phyloP scores from a whole-genome alignment of 1,140 invertebrate species.

The Dendroctonus valens region DNA sequence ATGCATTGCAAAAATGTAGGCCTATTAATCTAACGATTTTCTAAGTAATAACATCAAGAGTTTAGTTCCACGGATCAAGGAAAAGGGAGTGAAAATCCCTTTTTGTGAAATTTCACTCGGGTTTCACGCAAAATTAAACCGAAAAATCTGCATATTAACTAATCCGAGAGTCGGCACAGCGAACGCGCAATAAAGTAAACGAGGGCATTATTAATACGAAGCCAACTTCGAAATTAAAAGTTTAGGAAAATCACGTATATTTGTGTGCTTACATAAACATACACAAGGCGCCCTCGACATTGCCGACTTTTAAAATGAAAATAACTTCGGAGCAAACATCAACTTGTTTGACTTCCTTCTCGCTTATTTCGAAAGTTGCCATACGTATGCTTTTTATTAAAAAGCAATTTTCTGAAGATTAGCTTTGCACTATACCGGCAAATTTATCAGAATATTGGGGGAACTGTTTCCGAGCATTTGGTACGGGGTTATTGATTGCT shows the following conservation, averaged over 20 bases:
- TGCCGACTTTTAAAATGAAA: slow-evolving; percentile 22
- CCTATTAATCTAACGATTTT: no score
- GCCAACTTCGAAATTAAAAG: slow-evolving; percentile 29
- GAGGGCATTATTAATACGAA: slow-evolving; percentile 20
- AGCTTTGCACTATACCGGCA: background rate
- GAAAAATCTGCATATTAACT: slow-evolving; percentile 11
- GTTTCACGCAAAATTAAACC: slow-evolving; percentile 8
- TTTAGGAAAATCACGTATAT: slow-evolving; percentile 23
- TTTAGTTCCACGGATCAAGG: no score
- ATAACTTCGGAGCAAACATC: slow-evolving; percentile 25
- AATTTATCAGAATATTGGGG: background rate
- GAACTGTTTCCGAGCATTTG: no score
- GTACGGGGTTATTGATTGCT: no score
- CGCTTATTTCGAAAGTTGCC: slow-evolving; percentile 12
- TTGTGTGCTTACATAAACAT: slow-evolving; percentile 18
- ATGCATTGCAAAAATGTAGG: no score
- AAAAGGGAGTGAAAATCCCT: no score
- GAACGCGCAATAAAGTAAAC: slow-evolving; percentile 11
- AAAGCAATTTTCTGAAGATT: slow-evolving; percentile 15
- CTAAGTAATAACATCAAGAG: no score
- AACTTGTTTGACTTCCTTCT: slow-evolving; percentile 20
- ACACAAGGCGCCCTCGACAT: slow-evolving; percentile 14
- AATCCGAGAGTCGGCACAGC: background rate
- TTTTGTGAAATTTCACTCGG: no score
- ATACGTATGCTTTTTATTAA: slow-evolving; percentile 14